Conservation (phyloP, 2,113 vertebrate genomes). For the Rhinoptilus africanus region DNA sequence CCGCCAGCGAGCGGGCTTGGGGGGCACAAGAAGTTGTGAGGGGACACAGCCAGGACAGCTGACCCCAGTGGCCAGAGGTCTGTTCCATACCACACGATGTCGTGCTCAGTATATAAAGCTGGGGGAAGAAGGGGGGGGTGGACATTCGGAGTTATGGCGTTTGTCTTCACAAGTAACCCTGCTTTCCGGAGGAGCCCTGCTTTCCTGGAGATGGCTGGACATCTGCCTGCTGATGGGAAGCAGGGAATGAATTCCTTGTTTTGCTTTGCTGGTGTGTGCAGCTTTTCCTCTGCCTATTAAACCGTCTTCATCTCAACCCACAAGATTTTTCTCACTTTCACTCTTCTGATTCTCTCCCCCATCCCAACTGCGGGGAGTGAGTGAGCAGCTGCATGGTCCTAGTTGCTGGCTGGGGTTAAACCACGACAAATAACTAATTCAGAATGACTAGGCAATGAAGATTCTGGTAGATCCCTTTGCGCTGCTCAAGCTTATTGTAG, state of each 20-base stretch:
- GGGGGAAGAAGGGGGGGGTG: neutral
- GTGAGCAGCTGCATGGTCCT: neutral
- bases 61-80: too few species aligned
- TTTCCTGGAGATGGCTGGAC: neutral
- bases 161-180: neutral
- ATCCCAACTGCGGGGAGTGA: neutral
- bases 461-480: neutral
- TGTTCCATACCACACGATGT: too few species aligned
- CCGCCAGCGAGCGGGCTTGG: neutral
- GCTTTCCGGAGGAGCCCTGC: neutral
- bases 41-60: too few species aligned
- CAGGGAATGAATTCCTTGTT: neutral
- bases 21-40: too few species aligned
- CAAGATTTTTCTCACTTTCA: neutral
- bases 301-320: neutral
- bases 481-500: neutral
- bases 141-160: neutral
- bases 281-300: neutral
- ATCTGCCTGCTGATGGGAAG: neutral
- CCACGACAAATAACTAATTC: neutral
- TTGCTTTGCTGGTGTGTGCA: neutral
- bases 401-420: neutral
- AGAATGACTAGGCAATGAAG: neutral
- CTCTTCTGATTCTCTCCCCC: neutral
- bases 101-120: neutral